Conservation (phyloP, 2,888 invertebrate genomes). For the Nyleta sp. region DNA sequence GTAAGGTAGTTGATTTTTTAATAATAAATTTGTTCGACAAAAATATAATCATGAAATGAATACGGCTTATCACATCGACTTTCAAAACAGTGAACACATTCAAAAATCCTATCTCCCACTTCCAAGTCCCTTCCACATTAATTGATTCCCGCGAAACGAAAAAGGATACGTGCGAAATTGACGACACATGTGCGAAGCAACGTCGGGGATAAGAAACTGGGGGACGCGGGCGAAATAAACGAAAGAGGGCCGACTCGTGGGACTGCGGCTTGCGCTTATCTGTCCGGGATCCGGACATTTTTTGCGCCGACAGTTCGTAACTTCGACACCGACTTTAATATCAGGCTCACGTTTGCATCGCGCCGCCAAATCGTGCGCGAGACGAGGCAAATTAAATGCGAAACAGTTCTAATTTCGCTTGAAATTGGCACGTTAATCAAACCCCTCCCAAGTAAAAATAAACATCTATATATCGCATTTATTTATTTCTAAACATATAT, state of each 20-base stretch:
- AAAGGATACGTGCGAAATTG: slow-evolving; percentile 4
- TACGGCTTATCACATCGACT: no score
- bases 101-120: neutral
- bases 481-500: no score
- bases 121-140: neutral
- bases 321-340: slow-evolving; percentile 29
- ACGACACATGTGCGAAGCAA: slow-evolving; percentile 14
- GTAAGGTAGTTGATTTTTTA: no score
- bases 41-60: no score
- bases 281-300: slow-evolving; percentile 37
- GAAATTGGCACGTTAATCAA: neutral
- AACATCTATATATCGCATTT: no score
- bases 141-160: neutral
- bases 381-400: slow-evolving; percentile 23
- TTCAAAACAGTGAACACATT: no score
- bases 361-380: neutral
- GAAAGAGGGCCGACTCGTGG: slow-evolving; percentile 28
- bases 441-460: no score
- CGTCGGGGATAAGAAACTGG: slow-evolving; percentile 5
- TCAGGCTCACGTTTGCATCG: slow-evolving; percentile 23
- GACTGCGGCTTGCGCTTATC: slow-evolving; percentile 35
- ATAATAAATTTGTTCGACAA: no score
- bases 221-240: slow-evolving; percentile 8
- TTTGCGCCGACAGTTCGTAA: slow-evolving; percentile 37
- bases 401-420: slow-evolving; percentile 4